Evolutionary conservation across 2,797 vertebrate species (phyloP).

Genomic region (Notoglanidium macrostoma): DNA sequence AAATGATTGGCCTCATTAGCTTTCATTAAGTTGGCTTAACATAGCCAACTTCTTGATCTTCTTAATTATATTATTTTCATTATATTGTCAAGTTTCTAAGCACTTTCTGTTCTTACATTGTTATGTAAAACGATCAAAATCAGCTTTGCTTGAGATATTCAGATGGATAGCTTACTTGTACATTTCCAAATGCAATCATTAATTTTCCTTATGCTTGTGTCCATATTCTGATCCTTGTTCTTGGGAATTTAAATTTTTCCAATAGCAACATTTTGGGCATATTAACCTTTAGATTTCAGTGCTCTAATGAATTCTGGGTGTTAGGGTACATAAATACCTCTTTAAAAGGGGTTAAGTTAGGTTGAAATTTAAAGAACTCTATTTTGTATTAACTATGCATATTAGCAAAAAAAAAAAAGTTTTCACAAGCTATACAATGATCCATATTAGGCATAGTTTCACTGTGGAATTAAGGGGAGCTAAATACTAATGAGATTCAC

Average conservation of each 20-base stretch:
- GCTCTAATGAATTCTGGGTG: neutral
- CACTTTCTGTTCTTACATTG: conserved; percentile 12
- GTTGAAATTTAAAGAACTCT: neutral
- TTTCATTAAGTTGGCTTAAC: conserved; percentile 70
- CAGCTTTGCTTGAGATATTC: neutral
- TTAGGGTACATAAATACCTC: neutral
- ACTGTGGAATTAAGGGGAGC: neutral
- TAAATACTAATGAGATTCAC: neutral
- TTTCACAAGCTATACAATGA: conserved; percentile 9
- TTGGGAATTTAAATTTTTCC: neutral
- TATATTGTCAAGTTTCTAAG: conserved; percentile 31
- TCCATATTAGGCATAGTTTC: neutral
- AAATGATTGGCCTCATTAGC: conserved; percentile 83
- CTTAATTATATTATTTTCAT: conserved; percentile 38
- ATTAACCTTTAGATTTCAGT: neutral
- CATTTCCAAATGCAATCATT: neutral
- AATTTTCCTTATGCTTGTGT: neutral
- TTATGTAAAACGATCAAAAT: neutral
- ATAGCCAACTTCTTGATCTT: conserved; percentile 46
- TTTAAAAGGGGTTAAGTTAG: neutral
- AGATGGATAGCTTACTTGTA: neutral
- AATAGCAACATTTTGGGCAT: neutral
- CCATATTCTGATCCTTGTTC: neutral
- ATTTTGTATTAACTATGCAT: neutral
- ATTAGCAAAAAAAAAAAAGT: neutral